These are phyloP conservation scores for Cheumatopsyche charites DNA, from an alignment of 1,140 invertebrate species.

Conservation along the genomic window DNA sequence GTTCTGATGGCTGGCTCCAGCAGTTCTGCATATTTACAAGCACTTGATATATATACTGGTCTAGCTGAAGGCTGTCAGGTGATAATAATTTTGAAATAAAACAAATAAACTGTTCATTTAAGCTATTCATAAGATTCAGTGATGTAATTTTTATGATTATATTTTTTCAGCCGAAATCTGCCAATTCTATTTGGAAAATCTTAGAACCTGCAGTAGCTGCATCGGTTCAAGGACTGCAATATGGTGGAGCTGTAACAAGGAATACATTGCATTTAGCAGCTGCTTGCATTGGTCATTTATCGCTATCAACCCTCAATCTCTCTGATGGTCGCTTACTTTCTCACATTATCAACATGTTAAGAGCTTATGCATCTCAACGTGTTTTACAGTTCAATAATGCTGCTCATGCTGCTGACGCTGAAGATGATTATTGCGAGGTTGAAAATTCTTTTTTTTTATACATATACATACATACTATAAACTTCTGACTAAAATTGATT, in stretches of 20 bases:
- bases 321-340: constrained; percentile 16
- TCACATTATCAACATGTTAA: constrained; percentile 21
- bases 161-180: constrained; percentile 39
- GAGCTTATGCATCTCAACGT: constrained; percentile 17
- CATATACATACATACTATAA: background rate
- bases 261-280: constrained; percentile 37
- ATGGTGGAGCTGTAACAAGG: constrained; percentile 4
- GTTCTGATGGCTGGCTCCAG: constrained; percentile 13
- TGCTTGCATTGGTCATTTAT: constrained; percentile 27
- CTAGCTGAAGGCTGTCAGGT: constrained; percentile 44
- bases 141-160: background rate
- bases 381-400: constrained; percentile 32
- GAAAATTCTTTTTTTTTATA: background rate
- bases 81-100: background rate
- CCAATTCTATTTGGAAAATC: constrained; percentile 42
- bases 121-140: background rate
- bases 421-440: constrained; percentile 47
- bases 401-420: constrained; percentile 34
- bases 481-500: background rate
- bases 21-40: constrained; percentile 31
- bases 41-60: constrained; percentile 44
- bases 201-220: constrained; percentile 26
- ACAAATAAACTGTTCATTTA: background rate
- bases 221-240: constrained; percentile 17
- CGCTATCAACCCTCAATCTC: constrained; percentile 27